A percentile compares a stretch with the other conserved stretches of the same genome.
Conservation (phyloP, 1,140 invertebrate genomes). For the Drosophila mojavensis region DNA sequence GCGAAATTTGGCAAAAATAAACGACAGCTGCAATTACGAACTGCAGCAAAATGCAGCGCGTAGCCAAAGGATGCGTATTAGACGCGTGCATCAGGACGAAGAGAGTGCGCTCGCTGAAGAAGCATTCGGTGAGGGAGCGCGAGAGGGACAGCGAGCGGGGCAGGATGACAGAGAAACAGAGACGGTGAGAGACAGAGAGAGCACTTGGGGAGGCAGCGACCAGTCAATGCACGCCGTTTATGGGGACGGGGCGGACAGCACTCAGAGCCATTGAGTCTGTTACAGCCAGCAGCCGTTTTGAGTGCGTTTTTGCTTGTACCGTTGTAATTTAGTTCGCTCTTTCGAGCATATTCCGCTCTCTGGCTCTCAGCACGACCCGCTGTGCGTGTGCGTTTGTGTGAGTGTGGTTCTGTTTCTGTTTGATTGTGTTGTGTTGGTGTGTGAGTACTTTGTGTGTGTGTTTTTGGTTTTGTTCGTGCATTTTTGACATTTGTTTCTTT, state of each 20-base stretch:
- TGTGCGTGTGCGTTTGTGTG: slow-evolving; percentile 36
- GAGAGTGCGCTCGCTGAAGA: slow-evolving; percentile 18
- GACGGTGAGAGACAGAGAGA: slow-evolving; percentile 21
- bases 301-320: slow-evolving; percentile 33
- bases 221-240: slow-evolving; percentile 37
- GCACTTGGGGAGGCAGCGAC: slow-evolving; percentile 43
- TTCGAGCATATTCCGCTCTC: slow-evolving; percentile 25
- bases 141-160: slow-evolving; percentile 9
- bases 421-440: background rate
- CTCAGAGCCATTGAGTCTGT: slow-evolving; percentile 33
- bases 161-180: slow-evolving; percentile 15
- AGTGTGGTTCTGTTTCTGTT: slow-evolving; percentile 9
- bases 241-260: slow-evolving; percentile 54
- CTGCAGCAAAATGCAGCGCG: slow-evolving; percentile 68
- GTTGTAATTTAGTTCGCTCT: slow-evolving; percentile 43
- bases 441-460: slow-evolving; percentile 36
- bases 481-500: slow-evolving; percentile 77
- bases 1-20: slow-evolving; percentile 61
- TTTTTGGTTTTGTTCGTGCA: slow-evolving; percentile 63
- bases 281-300: slow-evolving; percentile 44
- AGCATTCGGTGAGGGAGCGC: slow-evolving; percentile 1
- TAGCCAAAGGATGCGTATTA: slow-evolving; percentile 59
- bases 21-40: slow-evolving; percentile 66
- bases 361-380: slow-evolving; percentile 18
- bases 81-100: slow-evolving; percentile 25